phyloP scores from a whole-genome alignment of 2,888 invertebrate species.

The Eugnorisma glareosa region DNA sequence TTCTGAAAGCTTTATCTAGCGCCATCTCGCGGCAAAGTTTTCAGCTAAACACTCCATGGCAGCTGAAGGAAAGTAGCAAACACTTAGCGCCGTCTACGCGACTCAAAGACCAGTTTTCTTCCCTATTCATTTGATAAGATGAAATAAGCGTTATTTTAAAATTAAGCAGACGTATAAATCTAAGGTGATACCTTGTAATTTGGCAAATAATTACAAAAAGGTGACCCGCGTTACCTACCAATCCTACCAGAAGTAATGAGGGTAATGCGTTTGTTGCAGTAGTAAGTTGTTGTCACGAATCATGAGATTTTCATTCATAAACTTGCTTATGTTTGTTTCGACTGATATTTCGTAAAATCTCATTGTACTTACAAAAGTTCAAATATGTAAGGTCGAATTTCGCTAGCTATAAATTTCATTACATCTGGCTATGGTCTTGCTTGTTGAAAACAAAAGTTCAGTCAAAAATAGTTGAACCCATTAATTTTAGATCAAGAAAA shows the following conservation, averaged over 20 bases:
- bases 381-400: neutral
- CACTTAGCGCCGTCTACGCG: neutral
- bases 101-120: neutral
- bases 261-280: neutral
- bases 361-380: neutral
- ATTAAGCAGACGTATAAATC: neutral
- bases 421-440: conserved; percentile 4
- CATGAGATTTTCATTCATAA: neutral
- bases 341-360: conserved; percentile 4
- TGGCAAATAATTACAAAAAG: neutral
- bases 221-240: neutral
- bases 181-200: neutral
- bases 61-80: neutral
- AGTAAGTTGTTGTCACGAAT: neutral
- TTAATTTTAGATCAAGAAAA: neutral
- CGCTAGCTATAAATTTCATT: neutral
- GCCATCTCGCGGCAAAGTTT: neutral
- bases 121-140: neutral
- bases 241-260: neutral
- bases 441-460: conserved; percentile 12
- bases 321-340: conserved; percentile 10
- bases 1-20: neutral
- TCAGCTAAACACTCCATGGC: neutral
- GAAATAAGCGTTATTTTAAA: neutral
- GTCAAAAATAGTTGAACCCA: neutral